Conservation (phyloP, 2,888 invertebrate genomes). For the Eretmocerus hayati region DNA sequence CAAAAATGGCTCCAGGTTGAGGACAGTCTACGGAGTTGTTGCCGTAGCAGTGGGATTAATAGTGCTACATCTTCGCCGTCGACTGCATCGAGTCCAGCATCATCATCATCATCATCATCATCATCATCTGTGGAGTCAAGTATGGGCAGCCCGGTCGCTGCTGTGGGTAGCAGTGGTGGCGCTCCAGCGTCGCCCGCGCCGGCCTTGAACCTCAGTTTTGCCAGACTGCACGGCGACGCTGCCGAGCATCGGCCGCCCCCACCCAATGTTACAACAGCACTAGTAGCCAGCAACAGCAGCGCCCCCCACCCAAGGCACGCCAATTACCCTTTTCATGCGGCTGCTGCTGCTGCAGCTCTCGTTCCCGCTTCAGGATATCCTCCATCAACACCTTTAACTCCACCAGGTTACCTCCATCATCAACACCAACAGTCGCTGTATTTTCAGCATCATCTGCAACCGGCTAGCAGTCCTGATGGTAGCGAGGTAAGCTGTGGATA, state of each 20-base stretch:
- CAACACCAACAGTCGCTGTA: not conserved
- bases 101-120: not conserved
- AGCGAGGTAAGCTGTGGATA: not conserved
- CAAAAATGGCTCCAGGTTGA: slow-evolving; percentile 90
- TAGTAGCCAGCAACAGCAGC: slow-evolving; percentile 9
- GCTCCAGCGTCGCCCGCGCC: slow-evolving; percentile 40
- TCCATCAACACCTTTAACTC: not conserved
- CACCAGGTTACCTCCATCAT: not conserved
- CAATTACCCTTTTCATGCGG: not conserved
- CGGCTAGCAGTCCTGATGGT: not conserved
- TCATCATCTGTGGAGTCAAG: not conserved
- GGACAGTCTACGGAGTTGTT: slow-evolving; percentile 67
- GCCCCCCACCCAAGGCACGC: not conserved
- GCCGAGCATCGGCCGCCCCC: slow-evolving; percentile 32
- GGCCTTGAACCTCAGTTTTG: slow-evolving; percentile 48
- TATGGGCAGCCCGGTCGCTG: not conserved
- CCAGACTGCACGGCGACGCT: slow-evolving; percentile 48
- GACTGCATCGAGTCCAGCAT: not conserved
- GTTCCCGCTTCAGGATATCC: not conserved
- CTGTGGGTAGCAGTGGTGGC: not conserved
- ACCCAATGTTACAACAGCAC: slow-evolving; percentile 16
- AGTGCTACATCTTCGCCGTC: slow-evolving; percentile 1
- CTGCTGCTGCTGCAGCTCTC: not conserved
- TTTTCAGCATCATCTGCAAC: not conserved
- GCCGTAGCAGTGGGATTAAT: slow-evolving; percentile 37